A percentile compares a stretch with the other conserved stretches of the same genome.
These are phyloP conservation scores for Platysternon megacephalum DNA, from an alignment of 2,113 vertebrate genomes.

Conservation along the genomic window DNA sequence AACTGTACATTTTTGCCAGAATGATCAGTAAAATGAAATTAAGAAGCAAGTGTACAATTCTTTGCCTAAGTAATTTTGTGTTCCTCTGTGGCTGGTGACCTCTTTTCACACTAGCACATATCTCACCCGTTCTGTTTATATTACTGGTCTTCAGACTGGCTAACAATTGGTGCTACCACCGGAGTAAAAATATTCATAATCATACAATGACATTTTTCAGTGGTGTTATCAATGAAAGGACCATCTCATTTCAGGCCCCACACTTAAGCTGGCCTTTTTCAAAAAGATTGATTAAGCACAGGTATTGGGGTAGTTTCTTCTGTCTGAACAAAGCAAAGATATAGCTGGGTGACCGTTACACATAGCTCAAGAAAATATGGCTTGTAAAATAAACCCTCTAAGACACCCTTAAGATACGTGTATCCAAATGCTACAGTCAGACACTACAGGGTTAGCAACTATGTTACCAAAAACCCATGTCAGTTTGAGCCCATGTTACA, in stretches of 20 bases:
- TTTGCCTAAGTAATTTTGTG: neutral
- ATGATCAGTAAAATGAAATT: neutral
- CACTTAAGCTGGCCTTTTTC: neutral
- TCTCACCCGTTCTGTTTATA: neutral
- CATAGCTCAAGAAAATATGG: neutral
- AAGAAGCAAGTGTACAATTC: neutral
- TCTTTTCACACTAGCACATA: neutral
- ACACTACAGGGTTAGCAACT: neutral
- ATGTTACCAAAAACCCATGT: neutral
- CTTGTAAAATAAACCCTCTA: accelerated
- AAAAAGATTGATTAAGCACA: neutral
- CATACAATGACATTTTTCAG: neutral
- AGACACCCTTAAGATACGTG: neutral
- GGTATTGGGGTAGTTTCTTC: neutral
- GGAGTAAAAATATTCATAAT: neutral
- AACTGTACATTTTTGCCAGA: neutral
- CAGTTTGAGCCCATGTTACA: neutral
- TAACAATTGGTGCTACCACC: neutral
- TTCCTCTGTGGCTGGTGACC: neutral
- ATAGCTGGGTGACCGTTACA: neutral
- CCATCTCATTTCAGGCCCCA: neutral
- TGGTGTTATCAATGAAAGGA: neutral
- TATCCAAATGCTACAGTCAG: neutral
- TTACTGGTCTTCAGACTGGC: neutral
- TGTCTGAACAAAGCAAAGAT: neutral